Conservation (phyloP, 2,113 vertebrate species). For the Xenotilapia leptura region DNA sequence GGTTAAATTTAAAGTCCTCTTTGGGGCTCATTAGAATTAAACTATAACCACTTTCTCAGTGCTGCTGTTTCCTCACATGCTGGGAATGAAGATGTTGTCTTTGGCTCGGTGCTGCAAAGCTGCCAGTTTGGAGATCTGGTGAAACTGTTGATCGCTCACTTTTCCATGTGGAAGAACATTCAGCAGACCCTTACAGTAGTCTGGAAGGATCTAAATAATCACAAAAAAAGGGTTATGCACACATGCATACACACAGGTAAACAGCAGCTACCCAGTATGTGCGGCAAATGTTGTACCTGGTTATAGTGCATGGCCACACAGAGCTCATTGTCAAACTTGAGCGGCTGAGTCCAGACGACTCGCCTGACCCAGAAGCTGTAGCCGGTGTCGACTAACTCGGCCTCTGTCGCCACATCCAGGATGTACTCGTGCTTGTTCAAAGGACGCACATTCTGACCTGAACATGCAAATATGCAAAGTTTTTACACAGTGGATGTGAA, state of each 20-base stretch:
- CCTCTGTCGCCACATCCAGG: conserved; percentile 82
- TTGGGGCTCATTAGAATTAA: neutral
- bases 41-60: neutral
- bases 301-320: conserved; percentile 89
- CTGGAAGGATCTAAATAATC: conserved; percentile 79
- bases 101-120: conserved; percentile 89
- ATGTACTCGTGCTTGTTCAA: conserved; percentile 85
- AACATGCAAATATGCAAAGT: neutral
- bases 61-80: conserved; percentile 64
- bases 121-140: conserved; percentile 86
- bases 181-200: conserved; percentile 91
- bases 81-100: conserved; percentile 79
- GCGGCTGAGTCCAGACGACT: conserved; percentile 85
- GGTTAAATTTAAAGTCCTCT: neutral
- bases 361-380: conserved; percentile 94
- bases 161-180: conserved; percentile 71
- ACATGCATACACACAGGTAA: neutral
- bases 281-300: conserved; percentile 70
- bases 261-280: neutral
- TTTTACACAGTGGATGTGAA: neutral
- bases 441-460: conserved; percentile 88
- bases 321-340: conserved; percentile 93
- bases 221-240: neutral
- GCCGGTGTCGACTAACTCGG: conserved; percentile 73
- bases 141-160: conserved; percentile 82